These are phyloP conservation scores for Loxodonta africana DNA, from an alignment of 2,113 vertebrate species.

Conservation along the genomic window DNA sequence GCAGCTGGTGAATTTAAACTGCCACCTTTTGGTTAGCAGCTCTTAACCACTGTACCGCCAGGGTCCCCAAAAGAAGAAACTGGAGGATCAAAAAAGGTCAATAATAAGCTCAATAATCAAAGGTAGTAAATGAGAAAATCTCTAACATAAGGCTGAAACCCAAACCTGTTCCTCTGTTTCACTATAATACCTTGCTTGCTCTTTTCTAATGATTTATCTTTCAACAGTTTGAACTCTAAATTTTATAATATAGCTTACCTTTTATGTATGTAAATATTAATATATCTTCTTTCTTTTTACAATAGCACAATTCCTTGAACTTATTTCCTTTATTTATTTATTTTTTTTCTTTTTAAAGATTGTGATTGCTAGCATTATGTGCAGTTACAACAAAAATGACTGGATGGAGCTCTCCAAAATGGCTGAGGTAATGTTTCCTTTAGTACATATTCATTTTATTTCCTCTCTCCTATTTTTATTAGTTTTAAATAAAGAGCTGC, in stretches of 20 bases:
- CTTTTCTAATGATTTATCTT: not conserved
- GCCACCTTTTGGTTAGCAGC: no score
- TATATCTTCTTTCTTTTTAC: not conserved
- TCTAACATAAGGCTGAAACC: not conserved
- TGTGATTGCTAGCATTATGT: constrained; percentile 96
- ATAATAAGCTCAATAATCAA: not conserved
- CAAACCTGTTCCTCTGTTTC: not conserved
- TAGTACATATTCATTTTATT: constrained; percentile 74
- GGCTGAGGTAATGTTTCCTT: constrained; percentile 92
- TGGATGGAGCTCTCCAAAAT: constrained; percentile 94
- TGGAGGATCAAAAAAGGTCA: not conserved
- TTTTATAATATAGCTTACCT: not conserved
- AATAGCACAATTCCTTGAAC: not conserved
- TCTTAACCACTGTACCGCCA: no score
- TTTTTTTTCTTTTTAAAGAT: constrained; percentile 87
- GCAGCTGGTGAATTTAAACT: no score
- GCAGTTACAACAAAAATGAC: constrained; percentile 93
- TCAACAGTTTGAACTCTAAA: not conserved
- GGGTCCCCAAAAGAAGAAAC: not conserved
- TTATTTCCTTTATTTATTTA: constrained; percentile 3
- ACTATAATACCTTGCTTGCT: not conserved
- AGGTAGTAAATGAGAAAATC: not conserved
- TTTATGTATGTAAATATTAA: not conserved
- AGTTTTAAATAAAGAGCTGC: constrained; percentile 78
- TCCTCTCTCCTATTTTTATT: constrained; percentile 77